Evolutionary conservation across 2,888 invertebrate genomes (phyloP), one percentile per base, ranked within the genome.

Genomic region (Thymelicus sylvestris): DNA sequence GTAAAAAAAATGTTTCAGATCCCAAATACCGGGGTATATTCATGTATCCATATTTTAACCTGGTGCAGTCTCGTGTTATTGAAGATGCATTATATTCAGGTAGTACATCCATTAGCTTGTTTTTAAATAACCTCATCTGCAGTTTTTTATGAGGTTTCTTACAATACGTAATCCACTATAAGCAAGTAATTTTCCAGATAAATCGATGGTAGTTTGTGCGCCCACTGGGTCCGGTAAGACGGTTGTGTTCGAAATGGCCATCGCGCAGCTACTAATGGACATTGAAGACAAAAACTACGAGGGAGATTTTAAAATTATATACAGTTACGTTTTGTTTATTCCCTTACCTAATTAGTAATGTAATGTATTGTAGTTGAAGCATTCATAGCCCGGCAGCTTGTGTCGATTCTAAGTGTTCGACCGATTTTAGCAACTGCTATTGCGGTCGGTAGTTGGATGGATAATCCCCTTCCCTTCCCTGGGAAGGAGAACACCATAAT

Each of bases 171-270:
- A 1, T 31, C 31, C 31, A 31, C 31, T 31, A 3, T 31, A 31
- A 2, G 31, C 31, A 31, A 31, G 85, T 78, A 76, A 15, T 72
- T 60, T 64, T 70, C 6, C 86, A 95, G 97, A 97, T 86, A 95
- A 95, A 80, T 95, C 97, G 0, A 83, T 97, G 73, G 96, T 97
- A 8, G 94, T 97, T 2, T 96, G 96, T 74, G 96, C 97, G 0
- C 97, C 97, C 0, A 97, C 97, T 5, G 97, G 97, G 1, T 97
- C 97, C 1, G 97, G 97, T 2, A 97, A 97, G 89, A 97, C 97
- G 0, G 96, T 95, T 31, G 89, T 97, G n/a, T 97, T 97, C 87
- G 97, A 97, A 93, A 91, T 97, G 86, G 97, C 97, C 0, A 96
- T 97, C 72, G 91, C 97, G 0, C 94, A 95, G 71, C 83, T 96